Evolutionary conservation across 2,888 invertebrate genomes (phyloP).

Genomic region (Dromius quadrimaculatus): DNA sequence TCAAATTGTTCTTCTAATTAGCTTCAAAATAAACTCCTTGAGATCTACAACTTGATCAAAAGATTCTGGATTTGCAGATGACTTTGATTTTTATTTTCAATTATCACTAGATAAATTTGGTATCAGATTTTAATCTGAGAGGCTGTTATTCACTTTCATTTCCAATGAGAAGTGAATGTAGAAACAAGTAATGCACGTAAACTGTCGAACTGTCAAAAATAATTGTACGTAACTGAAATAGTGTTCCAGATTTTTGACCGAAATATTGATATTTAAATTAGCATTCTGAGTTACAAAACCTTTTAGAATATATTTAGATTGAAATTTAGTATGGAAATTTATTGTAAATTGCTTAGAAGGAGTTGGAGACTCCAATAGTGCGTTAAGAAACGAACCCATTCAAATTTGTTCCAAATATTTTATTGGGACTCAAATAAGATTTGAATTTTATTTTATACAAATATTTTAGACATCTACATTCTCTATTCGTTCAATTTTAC

Average conservation of each 20-base stretch:
- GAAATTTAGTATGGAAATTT: too few relatives aligned
- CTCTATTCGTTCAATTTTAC: too few relatives aligned
- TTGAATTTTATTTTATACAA: too few relatives aligned
- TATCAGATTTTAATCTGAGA: too few relatives aligned
- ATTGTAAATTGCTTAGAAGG: too few relatives aligned
- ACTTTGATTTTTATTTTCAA: conserved; percentile 21
- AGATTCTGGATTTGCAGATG: neutral
- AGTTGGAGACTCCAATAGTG: too few relatives aligned
- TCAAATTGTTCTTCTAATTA: conserved; percentile 1
- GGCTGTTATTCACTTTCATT: conserved; percentile 26
- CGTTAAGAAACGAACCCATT: too few relatives aligned
- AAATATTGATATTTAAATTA: conserved; percentile 24
- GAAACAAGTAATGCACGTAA: conserved; percentile 6
- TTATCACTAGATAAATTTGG: conserved; percentile 18
- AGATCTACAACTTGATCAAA: conserved; percentile 25
- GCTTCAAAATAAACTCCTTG: neutral
- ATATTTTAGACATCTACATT: too few relatives aligned
- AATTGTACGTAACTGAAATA: conserved; percentile 11
- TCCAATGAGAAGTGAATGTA: conserved; percentile 18
- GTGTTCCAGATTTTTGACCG: conserved; percentile 17
- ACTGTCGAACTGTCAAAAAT: conserved; percentile 23
- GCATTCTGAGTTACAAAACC: too few relatives aligned
- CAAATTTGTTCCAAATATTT: too few relatives aligned
- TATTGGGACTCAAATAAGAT: too few relatives aligned
- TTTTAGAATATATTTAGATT: too few relatives aligned